A percentile compares a stretch with the other conserved stretches of the same genome.
Evolutionary conservation across 2,113 vertebrate genomes (phyloP).

Genomic region (Ochotona princeps): DNA sequence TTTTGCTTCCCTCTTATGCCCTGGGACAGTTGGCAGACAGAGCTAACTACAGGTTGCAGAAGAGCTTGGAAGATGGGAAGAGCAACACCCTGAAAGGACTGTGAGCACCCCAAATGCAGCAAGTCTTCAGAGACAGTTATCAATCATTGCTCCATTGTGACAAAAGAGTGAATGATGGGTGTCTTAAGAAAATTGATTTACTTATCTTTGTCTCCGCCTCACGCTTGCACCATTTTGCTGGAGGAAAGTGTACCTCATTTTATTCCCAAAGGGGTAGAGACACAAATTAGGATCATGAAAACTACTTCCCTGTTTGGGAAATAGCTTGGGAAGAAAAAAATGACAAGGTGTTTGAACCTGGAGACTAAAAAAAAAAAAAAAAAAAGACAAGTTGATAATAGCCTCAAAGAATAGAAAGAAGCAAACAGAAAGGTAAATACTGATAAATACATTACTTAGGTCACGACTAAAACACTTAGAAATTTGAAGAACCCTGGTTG

Average conservation of each 20-base stretch:
- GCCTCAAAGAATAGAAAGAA: background rate
- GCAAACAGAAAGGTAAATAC: background rate
- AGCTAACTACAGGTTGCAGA: background rate
- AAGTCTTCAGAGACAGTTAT: background rate
- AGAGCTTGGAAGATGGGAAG: background rate
- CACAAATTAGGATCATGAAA: background rate
- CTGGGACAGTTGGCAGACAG: background rate
- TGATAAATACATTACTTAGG: background rate
- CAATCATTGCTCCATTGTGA: background rate
- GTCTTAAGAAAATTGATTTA: background rate
- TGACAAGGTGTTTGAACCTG: background rate
- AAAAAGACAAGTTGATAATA: background rate
- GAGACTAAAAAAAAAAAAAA: background rate
- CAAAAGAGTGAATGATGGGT: background rate
- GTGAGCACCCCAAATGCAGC: background rate
- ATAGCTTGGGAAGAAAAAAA: background rate
- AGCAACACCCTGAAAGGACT: accelerated
- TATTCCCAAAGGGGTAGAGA: background rate
- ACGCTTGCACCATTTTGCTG: background rate
- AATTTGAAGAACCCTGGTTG: background rate
- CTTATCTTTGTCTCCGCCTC: background rate
- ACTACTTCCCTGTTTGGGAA: background rate
- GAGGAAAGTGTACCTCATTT: too few species aligned
- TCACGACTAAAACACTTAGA: background rate
- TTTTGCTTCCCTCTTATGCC: background rate